These are phyloP conservation scores for Arvicanthis niloticus DNA, from an alignment of 2,113 vertebrate species.

Conservation along the genomic window DNA sequence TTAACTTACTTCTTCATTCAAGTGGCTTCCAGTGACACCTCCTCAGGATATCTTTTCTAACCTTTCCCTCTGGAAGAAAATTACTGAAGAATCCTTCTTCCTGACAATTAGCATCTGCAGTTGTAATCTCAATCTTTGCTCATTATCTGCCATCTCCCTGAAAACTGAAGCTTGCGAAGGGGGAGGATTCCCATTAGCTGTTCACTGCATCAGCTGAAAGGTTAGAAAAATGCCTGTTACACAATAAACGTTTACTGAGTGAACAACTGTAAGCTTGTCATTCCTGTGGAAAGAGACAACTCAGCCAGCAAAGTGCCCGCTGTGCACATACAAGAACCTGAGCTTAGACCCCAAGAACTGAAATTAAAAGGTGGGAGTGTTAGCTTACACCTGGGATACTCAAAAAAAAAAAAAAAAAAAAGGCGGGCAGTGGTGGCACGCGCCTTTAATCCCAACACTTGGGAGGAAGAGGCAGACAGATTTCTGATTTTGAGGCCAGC, in stretches of 20 bases:
- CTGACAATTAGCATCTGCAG: neutral
- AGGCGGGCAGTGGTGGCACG: no score
- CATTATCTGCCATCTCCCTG: neutral
- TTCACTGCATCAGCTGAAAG: neutral
- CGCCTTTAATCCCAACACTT: no score
- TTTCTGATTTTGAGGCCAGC: no score
- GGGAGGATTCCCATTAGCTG: neutral
- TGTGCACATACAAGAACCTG: neutral
- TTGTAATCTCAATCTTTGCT: neutral
- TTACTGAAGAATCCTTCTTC: neutral
- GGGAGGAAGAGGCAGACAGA: no score
- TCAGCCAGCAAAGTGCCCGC: neutral
- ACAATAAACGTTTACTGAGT: neutral
- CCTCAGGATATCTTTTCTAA: no score
- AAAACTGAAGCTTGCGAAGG: neutral
- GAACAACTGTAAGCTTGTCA: neutral
- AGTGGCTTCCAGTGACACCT: neutral
- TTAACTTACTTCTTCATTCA: neutral
- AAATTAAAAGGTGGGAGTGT: neutral
- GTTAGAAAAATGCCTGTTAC: neutral
- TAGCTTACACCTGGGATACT: neutral
- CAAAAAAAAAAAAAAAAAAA: no score
- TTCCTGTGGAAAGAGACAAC: no score
- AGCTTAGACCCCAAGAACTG: neutral
- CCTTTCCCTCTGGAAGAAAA: neutral